A percentile compares a stretch with the other conserved stretches of the same genome.
phyloP scores from a whole-genome alignment of 2,888 invertebrate species.

The Campopleginae sp. region DNA sequence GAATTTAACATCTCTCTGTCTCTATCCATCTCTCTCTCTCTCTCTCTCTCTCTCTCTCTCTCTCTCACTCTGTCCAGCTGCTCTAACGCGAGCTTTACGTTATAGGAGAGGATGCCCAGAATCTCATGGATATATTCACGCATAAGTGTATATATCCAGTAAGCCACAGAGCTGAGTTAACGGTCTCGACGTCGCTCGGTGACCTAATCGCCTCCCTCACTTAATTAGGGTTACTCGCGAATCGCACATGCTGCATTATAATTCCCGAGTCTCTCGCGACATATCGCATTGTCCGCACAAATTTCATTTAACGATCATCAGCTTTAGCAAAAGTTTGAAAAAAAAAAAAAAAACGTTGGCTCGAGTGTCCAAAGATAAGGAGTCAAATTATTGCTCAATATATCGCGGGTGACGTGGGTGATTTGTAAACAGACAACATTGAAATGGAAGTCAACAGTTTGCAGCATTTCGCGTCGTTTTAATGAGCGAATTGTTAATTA shows the following conservation, averaged over 20 bases:
- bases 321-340: background rate
- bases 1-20: slow-evolving; percentile 47
- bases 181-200: slow-evolving; percentile 52
- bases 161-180: slow-evolving; percentile 55
- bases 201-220: slow-evolving; percentile 62
- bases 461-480: background rate
- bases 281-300: slow-evolving; percentile 3
- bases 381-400: background rate
- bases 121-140: slow-evolving; percentile 24
- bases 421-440: background rate
- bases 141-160: slow-evolving; percentile 33
- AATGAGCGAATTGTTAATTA: background rate
- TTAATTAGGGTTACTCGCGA: slow-evolving; percentile 58
- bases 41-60: slow-evolving; percentile 30
- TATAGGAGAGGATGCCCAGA: slow-evolving; percentile 22
- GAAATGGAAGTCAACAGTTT: background rate
- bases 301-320: slow-evolving; percentile 32
- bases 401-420: background rate
- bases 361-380: background rate
- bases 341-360: background rate
- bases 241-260: slow-evolving; percentile 40
- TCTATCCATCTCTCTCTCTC: slow-evolving; percentile 45
- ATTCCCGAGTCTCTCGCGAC: slow-evolving; percentile 25
- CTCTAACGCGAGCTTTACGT: slow-evolving; percentile 22
- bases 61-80: slow-evolving; percentile 10